phyloP scores from a whole-genome alignment of 2,797 vertebrate genomes.

The Pygocentrus nattereri region DNA sequence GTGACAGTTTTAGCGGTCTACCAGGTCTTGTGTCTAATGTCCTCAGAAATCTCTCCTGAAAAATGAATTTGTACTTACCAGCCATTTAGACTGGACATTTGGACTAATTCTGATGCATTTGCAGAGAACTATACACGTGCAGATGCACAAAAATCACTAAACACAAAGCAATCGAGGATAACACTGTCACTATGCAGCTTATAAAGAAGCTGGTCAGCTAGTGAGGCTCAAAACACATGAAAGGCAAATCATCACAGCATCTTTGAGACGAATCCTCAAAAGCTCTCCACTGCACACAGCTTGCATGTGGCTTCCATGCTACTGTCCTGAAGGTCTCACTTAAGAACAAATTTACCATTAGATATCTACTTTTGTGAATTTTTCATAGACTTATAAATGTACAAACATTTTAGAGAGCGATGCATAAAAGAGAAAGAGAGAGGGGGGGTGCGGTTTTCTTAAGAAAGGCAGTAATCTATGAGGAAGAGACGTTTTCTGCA shows the following conservation, averaged over 20 bases:
- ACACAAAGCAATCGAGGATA: conserved; percentile 14
- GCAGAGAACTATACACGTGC: conserved; percentile 5
- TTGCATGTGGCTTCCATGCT: not conserved
- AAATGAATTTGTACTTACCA: no score
- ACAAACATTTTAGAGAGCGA: not conserved
- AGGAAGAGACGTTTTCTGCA: not conserved
- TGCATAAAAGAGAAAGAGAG: not conserved
- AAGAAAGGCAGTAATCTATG: not conserved
- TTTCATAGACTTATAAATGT: not conserved
- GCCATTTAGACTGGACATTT: no score
- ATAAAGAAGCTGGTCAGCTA: conserved; percentile 6
- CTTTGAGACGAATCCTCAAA: not conserved
- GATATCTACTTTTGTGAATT: not conserved
- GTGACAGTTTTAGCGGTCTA: no score
- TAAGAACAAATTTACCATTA: conserved; percentile 4
- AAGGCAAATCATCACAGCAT: not conserved
- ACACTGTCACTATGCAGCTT: conserved; percentile 3
- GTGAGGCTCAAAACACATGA: not conserved
- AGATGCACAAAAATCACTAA: conserved; percentile 14
- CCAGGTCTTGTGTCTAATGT: no score
- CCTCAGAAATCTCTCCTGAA: no score
- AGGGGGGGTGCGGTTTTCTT: not conserved
- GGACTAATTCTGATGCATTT: no score
- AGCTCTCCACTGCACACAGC: not conserved
- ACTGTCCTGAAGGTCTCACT: not conserved